Evolutionary conservation across 2,888 invertebrate genomes (phyloP).

Genomic region (Drosophila mimica): DNA sequence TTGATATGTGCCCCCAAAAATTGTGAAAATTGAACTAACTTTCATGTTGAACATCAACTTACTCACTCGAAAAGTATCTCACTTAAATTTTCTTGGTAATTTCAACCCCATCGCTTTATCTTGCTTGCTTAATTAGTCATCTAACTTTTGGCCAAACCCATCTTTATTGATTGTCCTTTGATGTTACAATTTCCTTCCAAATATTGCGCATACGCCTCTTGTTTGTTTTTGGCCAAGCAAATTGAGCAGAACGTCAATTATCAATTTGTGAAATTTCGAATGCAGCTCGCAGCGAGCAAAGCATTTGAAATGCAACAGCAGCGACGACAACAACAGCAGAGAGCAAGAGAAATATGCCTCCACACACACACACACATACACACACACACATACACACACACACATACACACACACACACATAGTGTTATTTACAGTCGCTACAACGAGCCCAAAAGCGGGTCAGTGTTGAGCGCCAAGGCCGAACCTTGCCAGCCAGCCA

Average conservation of each 20-base stretch:
- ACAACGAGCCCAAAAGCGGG: conserved; percentile 62
- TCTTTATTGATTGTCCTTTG: background rate
- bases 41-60: background rate
- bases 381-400: conserved; percentile 14
- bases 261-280: conserved; percentile 51
- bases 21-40: too few relatives aligned
- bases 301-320: conserved; percentile 61
- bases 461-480: conserved; percentile 80
- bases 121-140: background rate
- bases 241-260: conserved; percentile 38
- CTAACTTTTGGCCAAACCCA: background rate
- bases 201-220: conserved; percentile 42
- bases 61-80: background rate
- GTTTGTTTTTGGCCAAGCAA: conserved; percentile 13
- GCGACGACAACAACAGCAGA: conserved; percentile 27
- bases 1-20: background rate
- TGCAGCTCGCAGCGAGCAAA: conserved; percentile 26
- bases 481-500: conserved; percentile 68
- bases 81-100: background rate
- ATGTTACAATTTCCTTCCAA: background rate
- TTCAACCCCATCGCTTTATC: background rate
- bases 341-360: conserved; percentile 56
- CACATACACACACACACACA: conserved; percentile 25
- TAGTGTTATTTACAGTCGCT: conserved; percentile 21
- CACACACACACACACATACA: conserved; percentile 25